A percentile compares a stretch with the other conserved stretches of the same genome.
Evolutionary conservation across 2,888 invertebrate genomes (phyloP).

Genomic region (Himalopsyche tibetana): DNA sequence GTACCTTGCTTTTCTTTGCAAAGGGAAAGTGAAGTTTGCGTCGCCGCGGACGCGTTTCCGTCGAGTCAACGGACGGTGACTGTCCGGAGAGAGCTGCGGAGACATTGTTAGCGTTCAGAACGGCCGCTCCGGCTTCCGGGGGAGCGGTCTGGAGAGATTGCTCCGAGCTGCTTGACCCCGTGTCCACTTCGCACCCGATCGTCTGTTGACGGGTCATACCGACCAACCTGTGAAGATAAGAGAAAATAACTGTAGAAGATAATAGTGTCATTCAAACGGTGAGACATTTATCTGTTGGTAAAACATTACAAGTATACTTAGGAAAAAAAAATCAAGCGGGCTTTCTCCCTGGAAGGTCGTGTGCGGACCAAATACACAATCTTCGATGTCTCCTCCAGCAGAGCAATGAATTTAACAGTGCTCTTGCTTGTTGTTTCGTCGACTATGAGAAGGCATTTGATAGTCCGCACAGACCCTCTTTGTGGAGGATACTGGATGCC

Average conservation of each 20-base stretch:
- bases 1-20: conserved; percentile 77
- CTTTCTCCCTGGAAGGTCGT: too few relatives aligned
- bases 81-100: conserved; percentile 66
- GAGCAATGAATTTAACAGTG: too few relatives aligned
- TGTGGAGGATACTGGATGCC: too few relatives aligned
- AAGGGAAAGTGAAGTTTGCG: conserved; percentile 82
- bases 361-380: too few relatives aligned
- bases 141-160: conserved; percentile 58
- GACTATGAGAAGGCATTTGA: too few relatives aligned
- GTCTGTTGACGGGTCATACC: conserved; percentile 57
- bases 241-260: background rate
- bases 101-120: background rate
- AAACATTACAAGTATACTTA: background rate
- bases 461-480: too few relatives aligned
- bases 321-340: too few relatives aligned
- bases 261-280: background rate
- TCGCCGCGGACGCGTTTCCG: conserved; percentile 75
- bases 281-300: background rate
- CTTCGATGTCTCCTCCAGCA: too few relatives aligned
- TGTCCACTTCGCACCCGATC: conserved; percentile 57
- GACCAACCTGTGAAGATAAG: conserved; percentile 49
- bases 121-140: conserved; percentile 24
- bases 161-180: conserved; percentile 64
- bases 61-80: conserved; percentile 67
- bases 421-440: too few relatives aligned